Evolutionary conservation across 2,888 invertebrate species (phyloP), one percentile per base, ranked within the genome.

Genomic region (Dascillus cervinus): DNA sequence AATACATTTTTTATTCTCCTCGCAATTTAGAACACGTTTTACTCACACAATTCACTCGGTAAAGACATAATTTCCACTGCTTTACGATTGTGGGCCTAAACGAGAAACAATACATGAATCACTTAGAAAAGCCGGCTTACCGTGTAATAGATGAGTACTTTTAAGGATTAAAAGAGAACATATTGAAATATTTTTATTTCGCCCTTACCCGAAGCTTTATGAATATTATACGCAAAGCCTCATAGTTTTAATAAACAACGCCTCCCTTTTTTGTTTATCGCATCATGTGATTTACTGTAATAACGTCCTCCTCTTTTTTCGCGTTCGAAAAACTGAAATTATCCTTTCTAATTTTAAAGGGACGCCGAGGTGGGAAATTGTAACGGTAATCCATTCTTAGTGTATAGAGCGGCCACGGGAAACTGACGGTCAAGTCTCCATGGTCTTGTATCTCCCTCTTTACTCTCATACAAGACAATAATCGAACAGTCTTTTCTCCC

Each of bases 31-130:
- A n/a, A n/a, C n/a, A n/a, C n/a, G n/a, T n/a, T n/a, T n/a, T n/a
- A n/a, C n/a, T n/a, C n/a, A n/a, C n/a, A n/a, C n/a, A n/a, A n/a
- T n/a, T 52, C 51, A 49, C 49, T 55, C 51, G 50, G 55, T 51
- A 51, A 52, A 52, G 59, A 60, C 59, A 62, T 60, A 62, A 61
- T 62, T 62, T 60, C 55, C 53, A 56, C 55, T 59, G 60, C 54
- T 62, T 62, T 62, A 62, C 60, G 58, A 57, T 56, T 56, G 54
- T 53, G 55, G 55, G 55, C 56, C 55, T 55, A 56, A 58, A 55
- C 58, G 59, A 59, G 61, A 60, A 63, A 63, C 60, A 62, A 62
- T 62, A 58, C 62, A 64, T 64, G 62, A 62, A 62, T 64, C 62
- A 62, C 60, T 58, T 58, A n/a, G 32, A 27, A 32, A 32, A 32